A percentile compares a stretch with the other conserved stretches of the same genome.
Evolutionary conservation across 2,113 vertebrate species (phyloP).

Genomic region (Sitta europaea): DNA sequence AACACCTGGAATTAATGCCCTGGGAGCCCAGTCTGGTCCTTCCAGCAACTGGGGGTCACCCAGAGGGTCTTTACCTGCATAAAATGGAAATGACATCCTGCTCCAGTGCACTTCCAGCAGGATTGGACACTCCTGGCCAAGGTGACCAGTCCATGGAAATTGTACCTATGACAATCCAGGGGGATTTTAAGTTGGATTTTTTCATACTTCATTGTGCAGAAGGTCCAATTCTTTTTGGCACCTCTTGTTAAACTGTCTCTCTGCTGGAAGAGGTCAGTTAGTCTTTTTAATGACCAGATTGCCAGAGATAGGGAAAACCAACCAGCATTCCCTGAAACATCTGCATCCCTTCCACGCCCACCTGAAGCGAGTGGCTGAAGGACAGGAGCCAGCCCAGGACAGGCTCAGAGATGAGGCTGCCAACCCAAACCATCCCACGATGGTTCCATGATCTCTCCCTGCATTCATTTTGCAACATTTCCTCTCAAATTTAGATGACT

Average conservation of each 20-base stretch:
- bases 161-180: slow-evolving; percentile 21
- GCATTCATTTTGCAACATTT: not conserved
- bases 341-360: not conserved
- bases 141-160: slow-evolving; percentile 70
- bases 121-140: not conserved
- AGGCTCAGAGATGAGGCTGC: not conserved
- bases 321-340: not conserved
- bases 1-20: not conserved
- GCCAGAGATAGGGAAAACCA: not conserved
- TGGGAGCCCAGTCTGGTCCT: not conserved
- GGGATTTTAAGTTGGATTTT: slow-evolving; percentile 79
- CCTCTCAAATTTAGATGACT: not conserved
- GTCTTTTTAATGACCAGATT: slow-evolving; percentile 23
- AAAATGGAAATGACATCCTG: not conserved
- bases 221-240: slow-evolving; percentile 84
- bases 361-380: not conserved
- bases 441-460: not conserved
- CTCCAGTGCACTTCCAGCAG: not conserved
- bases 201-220: slow-evolving; percentile 88
- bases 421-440: not conserved
- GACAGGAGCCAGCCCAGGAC: not conserved
- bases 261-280: slow-evolving; percentile 83
- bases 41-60: not conserved
- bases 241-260: slow-evolving; percentile 91
- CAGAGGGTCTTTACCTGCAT: not conserved